Conservation (phyloP, 1,140 invertebrate species). For the Calycopis cecrops region DNA sequence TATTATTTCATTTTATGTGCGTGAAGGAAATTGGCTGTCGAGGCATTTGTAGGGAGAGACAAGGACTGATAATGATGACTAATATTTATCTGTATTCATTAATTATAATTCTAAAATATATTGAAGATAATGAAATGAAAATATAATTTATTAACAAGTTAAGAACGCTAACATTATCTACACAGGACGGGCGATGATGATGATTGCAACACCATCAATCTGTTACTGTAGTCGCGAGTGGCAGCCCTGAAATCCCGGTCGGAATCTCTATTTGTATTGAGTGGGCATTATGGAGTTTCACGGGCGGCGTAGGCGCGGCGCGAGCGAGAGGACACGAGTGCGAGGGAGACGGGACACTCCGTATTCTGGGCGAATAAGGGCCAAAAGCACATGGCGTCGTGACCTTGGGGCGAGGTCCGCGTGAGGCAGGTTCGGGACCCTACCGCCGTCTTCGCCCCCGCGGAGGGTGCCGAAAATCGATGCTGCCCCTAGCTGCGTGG, state of each 20-base stretch:
- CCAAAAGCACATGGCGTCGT: constrained; percentile 51
- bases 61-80: neutral
- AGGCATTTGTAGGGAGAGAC: neutral
- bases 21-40: neutral
- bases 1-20: neutral
- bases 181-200: no score
- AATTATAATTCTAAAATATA: no score
- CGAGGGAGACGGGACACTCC: constrained; percentile 46
- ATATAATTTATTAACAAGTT: no score
- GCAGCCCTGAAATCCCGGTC: constrained; percentile 41
- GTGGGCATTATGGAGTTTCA: constrained; percentile 42
- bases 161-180: no score
- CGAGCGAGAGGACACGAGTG: constrained; percentile 17
- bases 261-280: constrained; percentile 45
- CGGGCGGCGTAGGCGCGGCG: constrained; percentile 28
- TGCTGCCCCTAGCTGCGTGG: constrained; percentile 53
- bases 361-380: constrained; percentile 55
- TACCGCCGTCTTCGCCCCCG: constrained; percentile 40
- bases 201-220: no score
- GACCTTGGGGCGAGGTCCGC: constrained; percentile 55
- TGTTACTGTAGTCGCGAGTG: no score
- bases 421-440: constrained; percentile 65
- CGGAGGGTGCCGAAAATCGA: constrained; percentile 69
- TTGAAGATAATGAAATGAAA: no score
- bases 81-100: neutral